phyloP scores from a whole-genome alignment of 2,113 vertebrate species.

The Antigone vipio region DNA sequence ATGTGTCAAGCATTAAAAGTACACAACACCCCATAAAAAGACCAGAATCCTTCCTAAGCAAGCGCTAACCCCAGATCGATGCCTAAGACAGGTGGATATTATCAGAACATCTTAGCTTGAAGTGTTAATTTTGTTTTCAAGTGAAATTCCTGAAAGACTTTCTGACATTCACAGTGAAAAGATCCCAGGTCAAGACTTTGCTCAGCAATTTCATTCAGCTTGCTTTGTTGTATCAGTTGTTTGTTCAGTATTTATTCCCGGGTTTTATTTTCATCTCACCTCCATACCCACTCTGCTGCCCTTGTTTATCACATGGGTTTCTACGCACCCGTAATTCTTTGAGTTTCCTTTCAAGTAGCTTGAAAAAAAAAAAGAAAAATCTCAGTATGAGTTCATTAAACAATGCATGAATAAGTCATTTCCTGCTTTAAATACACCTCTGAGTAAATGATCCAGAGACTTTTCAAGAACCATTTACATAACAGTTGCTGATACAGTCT shows the following conservation, averaged over 20 bases:
- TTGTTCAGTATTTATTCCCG: neutral
- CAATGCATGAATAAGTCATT: conserved; percentile 58
- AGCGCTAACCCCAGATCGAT: neutral
- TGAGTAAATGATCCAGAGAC: conserved; percentile 48
- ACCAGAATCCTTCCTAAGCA: neutral
- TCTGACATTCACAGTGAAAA: neutral
- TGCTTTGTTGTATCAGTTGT: neutral
- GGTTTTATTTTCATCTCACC: neutral
- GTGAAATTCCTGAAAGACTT: neutral
- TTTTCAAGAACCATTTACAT: conserved; percentile 59
- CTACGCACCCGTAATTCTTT: neutral
- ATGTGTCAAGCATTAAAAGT: neutral
- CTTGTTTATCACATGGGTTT: neutral
- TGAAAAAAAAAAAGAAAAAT: neutral
- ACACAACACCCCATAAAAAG: neutral
- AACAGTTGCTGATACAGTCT: conserved; percentile 56
- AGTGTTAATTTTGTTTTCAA: neutral
- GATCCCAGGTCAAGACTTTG: neutral
- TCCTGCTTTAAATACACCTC: conserved; percentile 56
- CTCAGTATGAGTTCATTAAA: conserved; percentile 40
- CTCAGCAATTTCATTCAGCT: neutral
- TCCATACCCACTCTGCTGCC: neutral
- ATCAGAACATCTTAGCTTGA: neutral
- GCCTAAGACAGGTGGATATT: neutral
- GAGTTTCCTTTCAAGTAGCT: conserved; percentile 8